A percentile compares a stretch with the other conserved stretches of the same genome.
Conservation (phyloP, 2,797 vertebrate genomes). For the Rhynchotus rufescens region DNA sequence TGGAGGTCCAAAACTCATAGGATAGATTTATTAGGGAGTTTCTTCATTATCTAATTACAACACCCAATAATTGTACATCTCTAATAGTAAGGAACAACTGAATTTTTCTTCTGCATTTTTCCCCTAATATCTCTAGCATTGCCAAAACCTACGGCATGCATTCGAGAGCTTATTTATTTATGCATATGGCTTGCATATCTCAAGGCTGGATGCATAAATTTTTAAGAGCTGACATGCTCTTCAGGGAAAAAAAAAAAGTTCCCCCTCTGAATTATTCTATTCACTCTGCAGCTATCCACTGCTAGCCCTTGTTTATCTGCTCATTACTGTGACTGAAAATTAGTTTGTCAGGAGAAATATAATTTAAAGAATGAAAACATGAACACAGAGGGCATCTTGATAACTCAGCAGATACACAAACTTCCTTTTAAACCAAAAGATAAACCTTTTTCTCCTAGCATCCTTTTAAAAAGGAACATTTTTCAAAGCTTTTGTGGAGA, state of each 20-base stretch:
- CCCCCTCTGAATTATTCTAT: conserved; percentile 54
- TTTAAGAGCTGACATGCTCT: conserved; percentile 65
- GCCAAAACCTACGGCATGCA: conserved; percentile 1
- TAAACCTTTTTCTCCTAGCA: conserved; percentile 1
- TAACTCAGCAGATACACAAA: conserved; percentile 45
- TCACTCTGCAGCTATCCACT: conserved; percentile 39
- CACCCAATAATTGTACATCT: conserved; percentile 36
- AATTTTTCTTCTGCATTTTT: not conserved
- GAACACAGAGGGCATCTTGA: conserved; percentile 33
- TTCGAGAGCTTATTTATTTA: conserved; percentile 70
- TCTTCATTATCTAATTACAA: conserved; percentile 61
- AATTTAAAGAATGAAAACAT: conserved; percentile 63
- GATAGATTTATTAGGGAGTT: conserved; percentile 28
- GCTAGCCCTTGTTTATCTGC: conserved; percentile 61
- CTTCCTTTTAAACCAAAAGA: not conserved
- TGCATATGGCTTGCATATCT: conserved; percentile 65
- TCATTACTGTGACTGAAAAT: conserved; percentile 70
- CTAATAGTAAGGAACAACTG: conserved; percentile 26
- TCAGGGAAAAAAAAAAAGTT: conserved; percentile 23
- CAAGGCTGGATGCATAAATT: conserved; percentile 65
- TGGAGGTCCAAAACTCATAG: conserved; percentile 8
- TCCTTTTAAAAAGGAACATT: not conserved
- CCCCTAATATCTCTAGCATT: not conserved
- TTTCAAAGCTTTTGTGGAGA: conserved; percentile 18
- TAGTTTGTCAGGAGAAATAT: conserved; percentile 69